phyloP scores from a whole-genome alignment of 1,140 invertebrate genomes.

The Chrysopa pallens region DNA sequence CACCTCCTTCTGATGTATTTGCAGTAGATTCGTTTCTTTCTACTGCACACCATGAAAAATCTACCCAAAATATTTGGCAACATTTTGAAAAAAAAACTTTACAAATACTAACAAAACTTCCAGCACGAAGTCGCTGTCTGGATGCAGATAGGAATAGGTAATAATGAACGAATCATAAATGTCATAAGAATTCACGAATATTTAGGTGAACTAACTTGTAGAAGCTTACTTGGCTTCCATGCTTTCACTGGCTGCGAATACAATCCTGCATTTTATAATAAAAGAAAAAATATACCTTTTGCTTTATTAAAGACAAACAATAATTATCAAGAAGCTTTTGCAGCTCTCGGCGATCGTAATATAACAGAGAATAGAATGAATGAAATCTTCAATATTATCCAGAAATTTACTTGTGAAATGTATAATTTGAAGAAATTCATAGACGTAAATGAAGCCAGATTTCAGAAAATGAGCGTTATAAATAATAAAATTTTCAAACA shows the following conservation, averaged over 20 bases:
- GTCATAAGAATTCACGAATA: neutral
- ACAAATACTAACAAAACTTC: neutral
- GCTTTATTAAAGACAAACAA: too few relatives aligned
- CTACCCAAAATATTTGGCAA: too few relatives aligned
- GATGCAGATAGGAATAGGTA: slow-evolving; percentile 7
- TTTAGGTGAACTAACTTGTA: too few relatives aligned
- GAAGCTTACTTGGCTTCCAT: neutral
- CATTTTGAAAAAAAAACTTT: too few relatives aligned
- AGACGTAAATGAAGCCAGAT: slow-evolving; percentile 10
- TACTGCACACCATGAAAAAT: slow-evolving; percentile 6
- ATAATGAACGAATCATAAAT: neutral
- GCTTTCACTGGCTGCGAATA: slow-evolving; percentile 4
- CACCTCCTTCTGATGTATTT: slow-evolving; percentile 7
- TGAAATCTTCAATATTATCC: slow-evolving; percentile 3
- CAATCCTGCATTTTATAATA: slow-evolving; percentile 7
- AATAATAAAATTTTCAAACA: too few relatives aligned
- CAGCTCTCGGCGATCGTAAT: neutral
- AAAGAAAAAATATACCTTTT: neutral
- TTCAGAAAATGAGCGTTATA: too few relatives aligned
- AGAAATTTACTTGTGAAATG: slow-evolving; percentile 3
- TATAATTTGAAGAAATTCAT: slow-evolving; percentile 8
- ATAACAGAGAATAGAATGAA: slow-evolving; percentile 5
- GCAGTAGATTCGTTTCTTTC: slow-evolving; percentile 8
- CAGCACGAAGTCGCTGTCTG: slow-evolving; percentile 3
- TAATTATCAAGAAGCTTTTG: too few relatives aligned